Base-by-base conservation (phyloP, 2,113 vertebrate species). In the Onychostoma macrolepis region DNA sequence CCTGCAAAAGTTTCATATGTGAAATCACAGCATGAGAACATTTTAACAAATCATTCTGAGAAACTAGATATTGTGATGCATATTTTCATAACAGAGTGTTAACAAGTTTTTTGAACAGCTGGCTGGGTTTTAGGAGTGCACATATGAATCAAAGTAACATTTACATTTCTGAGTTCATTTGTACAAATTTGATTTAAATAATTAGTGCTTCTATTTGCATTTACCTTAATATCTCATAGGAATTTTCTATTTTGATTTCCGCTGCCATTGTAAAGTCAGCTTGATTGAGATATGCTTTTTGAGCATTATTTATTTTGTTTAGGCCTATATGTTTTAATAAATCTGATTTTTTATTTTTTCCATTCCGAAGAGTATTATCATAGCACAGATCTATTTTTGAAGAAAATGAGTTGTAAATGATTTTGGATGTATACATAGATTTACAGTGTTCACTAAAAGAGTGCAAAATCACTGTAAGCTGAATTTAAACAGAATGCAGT, bases 341-440 rank as follows among this genome's bases (percentile, higher is more conserved):
- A 74, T 74, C 9, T 10, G 5, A 43, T 13, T 30, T 50, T 19
- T 33, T 33, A 30, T 80, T 74, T 30, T 38, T 58, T 58, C 30
- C 9, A 56, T 10, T n/a, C n/a, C n/a, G 50, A 33, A 6, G 13
- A 4, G 30, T 78, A 56, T 53, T 11, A 36, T 58, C 30, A 58
- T 56, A 36, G 77, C 11, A 10, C 30, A 79, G 1, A 80, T 80
- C 11, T 80, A 61, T 80, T 86, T 86, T 79, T 79, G 26, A 79
- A 79, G 56, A 87, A 77, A 65, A 45, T 69, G 0, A 19, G 2
- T 82, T 63, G 15, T 43, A 7, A 4, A 63, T 80, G 21, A 81
- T 43, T 45, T 63, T 17, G 56, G n/a, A 65, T 65, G n/a, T 65
- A 8, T 45, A 81, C 56, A 72, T 13, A 63, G 8, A 5, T 56